These are phyloP conservation scores for Terrapene triunguis DNA, from an alignment of 2,113 vertebrate genomes.

Conservation along the genomic window DNA sequence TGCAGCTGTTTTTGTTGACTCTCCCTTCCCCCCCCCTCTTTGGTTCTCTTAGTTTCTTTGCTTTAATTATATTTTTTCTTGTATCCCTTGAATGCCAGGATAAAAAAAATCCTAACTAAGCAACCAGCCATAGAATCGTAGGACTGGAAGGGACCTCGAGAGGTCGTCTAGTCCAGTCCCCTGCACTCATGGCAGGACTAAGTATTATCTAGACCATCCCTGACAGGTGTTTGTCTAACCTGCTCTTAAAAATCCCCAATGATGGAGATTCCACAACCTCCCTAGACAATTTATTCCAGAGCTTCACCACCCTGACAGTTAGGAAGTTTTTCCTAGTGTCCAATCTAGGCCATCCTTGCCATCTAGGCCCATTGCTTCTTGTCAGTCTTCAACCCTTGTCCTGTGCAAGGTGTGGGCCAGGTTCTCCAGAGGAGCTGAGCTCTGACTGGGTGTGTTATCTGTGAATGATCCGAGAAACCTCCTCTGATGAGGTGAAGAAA, in stretches of 20 bases:
- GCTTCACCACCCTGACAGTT: too few species aligned
- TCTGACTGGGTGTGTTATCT: not conserved
- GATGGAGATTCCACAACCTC: too few species aligned
- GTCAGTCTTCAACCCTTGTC: not conserved
- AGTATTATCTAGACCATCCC: too few species aligned
- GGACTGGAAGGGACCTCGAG: too few species aligned
- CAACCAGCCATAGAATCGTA: not conserved
- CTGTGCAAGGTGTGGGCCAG: not conserved
- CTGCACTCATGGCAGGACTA: too few species aligned
- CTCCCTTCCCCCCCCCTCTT: constrained; percentile 15
- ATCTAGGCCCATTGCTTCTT: too few species aligned
- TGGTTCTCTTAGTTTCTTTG: constrained; percentile 12
- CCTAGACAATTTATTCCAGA: too few species aligned
- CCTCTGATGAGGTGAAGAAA: not conserved
- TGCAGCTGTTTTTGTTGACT: constrained; percentile 23
- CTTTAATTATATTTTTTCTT: not conserved
- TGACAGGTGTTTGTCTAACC: too few species aligned
- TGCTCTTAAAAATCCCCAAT: too few species aligned
- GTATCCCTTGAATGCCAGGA: not conserved
- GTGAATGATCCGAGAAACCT: not conserved
- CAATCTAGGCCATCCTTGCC: too few species aligned
- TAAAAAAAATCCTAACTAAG: not conserved
- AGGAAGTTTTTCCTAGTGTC: too few species aligned
- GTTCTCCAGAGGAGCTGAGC: not conserved
- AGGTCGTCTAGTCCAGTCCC: too few species aligned